Base-by-base conservation (phyloP, 2,797 vertebrate genomes). In the Zalophus californianus region DNA sequence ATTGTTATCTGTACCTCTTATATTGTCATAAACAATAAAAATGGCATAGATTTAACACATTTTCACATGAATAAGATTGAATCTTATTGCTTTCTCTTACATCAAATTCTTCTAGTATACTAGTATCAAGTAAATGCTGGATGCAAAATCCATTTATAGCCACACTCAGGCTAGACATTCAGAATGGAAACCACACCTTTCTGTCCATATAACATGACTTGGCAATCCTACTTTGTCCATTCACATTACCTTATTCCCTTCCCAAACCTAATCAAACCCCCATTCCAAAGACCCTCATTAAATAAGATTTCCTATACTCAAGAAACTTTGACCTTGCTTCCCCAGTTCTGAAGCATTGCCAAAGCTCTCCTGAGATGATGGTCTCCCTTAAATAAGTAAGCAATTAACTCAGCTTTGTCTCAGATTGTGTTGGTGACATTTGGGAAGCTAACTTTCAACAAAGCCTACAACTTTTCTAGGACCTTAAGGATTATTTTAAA, bases 281-380 rank as follows among this genome's bases (percentile, higher is more conserved):
- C 12, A 3, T 66, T 68, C 54, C 29, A 87, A 96, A 80, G 11
- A 54, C 4, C 6, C 27, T 50, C 9, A 62, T 62, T 82, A 44
- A 72, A 73, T 83, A 20, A 54, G 18, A 48, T 41, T 58, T 91
- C 15, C 41, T 75, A 0, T 18, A 48, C 35, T 60, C 38, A 72
- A 13, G 48, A 35, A 8, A 32, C 64, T 56, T 66, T 18, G 7
- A 41, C 2, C 1, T 48, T 80, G 6, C 2, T 84, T 73, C 32
- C 10, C 23, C 8, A 8, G 2, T 7, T n/a, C 6, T 3, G 1
- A 50, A 5, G 7, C 2, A 44, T 1, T 21, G 3, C 3, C 12
- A 64, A 50, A 68, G n/a, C 1, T 84, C 80, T 35, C 54, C 13
- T 29, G 70, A 60, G 21, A 21, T 54, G 18, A 25, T 5, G 21